phyloP scores from a whole-genome alignment of 2,888 invertebrate species.

The Mimachlamys varia region DNA sequence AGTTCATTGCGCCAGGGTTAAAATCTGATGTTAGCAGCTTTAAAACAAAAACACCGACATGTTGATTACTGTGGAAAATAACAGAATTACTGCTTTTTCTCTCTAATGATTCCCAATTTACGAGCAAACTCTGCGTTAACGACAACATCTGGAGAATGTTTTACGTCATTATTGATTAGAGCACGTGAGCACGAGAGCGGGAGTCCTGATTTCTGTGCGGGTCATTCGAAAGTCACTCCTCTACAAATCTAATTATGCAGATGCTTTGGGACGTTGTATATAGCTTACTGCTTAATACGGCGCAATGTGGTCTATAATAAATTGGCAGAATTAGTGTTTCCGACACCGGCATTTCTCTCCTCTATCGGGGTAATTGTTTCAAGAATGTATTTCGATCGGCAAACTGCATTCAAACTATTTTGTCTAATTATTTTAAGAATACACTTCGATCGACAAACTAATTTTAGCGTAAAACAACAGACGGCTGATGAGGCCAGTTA shows the following conservation, averaged over 20 bases:
- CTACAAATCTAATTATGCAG: background rate
- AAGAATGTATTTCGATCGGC: no score
- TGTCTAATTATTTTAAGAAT: no score
- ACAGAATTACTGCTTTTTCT: background rate
- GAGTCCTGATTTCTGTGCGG: background rate
- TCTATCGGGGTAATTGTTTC: background rate
- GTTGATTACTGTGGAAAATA: background rate
- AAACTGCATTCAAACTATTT: no score
- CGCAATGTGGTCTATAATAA: background rate
- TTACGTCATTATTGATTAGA: constrained; percentile 3
- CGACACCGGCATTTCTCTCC: background rate
- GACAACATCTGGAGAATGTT: background rate
- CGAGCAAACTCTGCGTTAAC: background rate
- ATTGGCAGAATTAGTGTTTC: background rate
- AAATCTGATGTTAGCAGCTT: no score
- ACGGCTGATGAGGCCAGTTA: no score
- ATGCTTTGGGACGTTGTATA: background rate
- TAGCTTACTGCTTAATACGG: background rate
- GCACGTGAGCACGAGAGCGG: background rate
- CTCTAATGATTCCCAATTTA: background rate
- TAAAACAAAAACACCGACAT: background rate
- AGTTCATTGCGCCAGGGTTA: no score
- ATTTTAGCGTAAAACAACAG: no score
- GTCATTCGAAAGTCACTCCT: background rate
- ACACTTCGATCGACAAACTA: no score